Conservation (phyloP, 2,797 vertebrate genomes). For the Cossypha niveicapilla region DNA sequence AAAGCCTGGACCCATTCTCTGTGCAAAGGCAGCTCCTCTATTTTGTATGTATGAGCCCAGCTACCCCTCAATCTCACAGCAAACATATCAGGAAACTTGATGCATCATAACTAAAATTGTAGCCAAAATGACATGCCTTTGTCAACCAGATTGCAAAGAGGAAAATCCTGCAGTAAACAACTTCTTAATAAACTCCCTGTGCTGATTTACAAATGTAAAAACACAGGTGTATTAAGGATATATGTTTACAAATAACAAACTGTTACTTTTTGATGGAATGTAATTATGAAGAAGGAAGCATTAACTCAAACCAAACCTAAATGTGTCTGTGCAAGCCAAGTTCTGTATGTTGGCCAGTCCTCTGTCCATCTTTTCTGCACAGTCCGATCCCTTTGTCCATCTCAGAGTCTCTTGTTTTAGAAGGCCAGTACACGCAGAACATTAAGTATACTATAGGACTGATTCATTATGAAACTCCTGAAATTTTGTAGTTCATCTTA, state of each 20-base stretch:
- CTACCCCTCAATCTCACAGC: neutral
- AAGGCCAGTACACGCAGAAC: neutral
- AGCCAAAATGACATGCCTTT: neutral
- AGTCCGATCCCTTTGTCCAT: neutral
- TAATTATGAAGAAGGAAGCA: constrained; percentile 10
- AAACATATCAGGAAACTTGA: neutral
- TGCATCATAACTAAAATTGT: neutral
- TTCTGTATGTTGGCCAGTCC: neutral
- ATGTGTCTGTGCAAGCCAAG: neutral
- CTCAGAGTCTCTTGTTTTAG: neutral
- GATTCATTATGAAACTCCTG: neutral
- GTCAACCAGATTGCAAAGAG: neutral
- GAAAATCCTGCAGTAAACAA: neutral
- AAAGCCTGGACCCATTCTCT: neutral
- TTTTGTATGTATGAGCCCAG: neutral
- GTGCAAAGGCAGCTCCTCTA: neutral
- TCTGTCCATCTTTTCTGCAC: neutral
- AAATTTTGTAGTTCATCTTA: neutral
- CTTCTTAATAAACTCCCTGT: neutral
- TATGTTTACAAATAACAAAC: neutral
- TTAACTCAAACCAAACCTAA: neutral
- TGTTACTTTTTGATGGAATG: neutral
- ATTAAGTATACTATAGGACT: neutral
- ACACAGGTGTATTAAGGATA: neutral
- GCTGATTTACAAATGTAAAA: neutral